Evolutionary conservation across 2,797 vertebrate species (phyloP).

Genomic region (Forpus xanthops): DNA sequence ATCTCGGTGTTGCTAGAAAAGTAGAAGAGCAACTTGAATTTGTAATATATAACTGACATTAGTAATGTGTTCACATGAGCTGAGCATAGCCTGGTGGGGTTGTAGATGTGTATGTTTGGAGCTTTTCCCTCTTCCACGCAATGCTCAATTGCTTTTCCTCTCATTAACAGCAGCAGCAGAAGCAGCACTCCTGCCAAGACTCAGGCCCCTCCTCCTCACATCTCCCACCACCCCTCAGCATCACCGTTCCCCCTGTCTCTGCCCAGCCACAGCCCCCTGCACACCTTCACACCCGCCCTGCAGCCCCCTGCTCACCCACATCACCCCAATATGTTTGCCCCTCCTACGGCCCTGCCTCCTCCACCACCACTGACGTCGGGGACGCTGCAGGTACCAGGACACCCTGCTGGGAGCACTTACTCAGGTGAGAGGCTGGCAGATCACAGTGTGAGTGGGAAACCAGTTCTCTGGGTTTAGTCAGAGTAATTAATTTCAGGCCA

Average conservation of each 20-base stretch:
- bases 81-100: background rate
- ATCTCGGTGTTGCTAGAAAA: background rate
- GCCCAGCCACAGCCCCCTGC: conserved; percentile 86
- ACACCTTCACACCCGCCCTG: conserved; percentile 88
- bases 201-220: conserved; percentile 83
- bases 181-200: conserved; percentile 94
- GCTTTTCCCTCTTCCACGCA: background rate
- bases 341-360: conserved; percentile 94
- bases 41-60: fast-evolving
- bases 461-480: fast-evolving
- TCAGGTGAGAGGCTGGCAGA: conserved; percentile 79
- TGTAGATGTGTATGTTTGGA: background rate
- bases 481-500: background rate
- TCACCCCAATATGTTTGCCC: conserved; percentile 98
- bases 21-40: background rate
- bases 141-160: background rate
- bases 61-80: fast-evolving
- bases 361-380: conserved; percentile 94
- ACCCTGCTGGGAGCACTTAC: conserved; percentile 90
- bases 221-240: conserved; percentile 84
- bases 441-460: fast-evolving
- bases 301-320: conserved; percentile 88
- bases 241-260: conserved; percentile 87
- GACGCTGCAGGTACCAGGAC: conserved; percentile 91
- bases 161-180: conserved; percentile 87